Base-by-base conservation (phyloP, 1,140 invertebrate species). In the Drosophila kepulauana region DNA sequence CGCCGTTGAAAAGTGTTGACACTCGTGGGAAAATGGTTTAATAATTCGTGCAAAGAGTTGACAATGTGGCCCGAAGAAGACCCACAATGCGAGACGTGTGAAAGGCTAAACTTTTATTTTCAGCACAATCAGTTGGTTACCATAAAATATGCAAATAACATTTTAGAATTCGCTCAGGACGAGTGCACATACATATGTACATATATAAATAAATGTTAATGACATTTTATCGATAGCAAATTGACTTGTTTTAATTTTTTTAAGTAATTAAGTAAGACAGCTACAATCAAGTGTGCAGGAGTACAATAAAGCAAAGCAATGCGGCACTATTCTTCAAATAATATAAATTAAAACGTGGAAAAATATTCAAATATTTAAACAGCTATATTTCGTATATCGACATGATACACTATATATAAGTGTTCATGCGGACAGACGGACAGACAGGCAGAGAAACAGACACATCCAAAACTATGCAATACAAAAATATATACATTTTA, bases 21-120 rank as follows among this genome's bases (percentile, higher is more conserved):
- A 89, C 85, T 74, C 86, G 81, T 89, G 85, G 85, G 85, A 89
- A 89, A 89, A 89, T 85, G 86, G 81, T 89, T 89, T 89, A 89
- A 89, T 89, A 89, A 89, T 89, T 89, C 79, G 85, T 81, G 78
- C 69, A 89, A 89, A 90, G 85, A 85, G 85, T 89, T 89, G 85
- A 89, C 85, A 89, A 78, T 69, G 20, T 72, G 61, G 52, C 41
- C 62, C 52, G 35, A 67, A 63, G 30, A 73, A 65, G 48, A 35
- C 48, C 33, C 48, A 54, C 38, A 48, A 57, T 35, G 46, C 61
- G 30, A 43, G 33, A 77, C 64, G 70, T 84, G 85, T 82, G 59
- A 84, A 78, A 75, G 75, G 71, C 67, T 66, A 78, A 88, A 88
- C 68, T 85, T 89, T 81, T 85, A 74, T 79, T 78, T 28, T 78